Evolutionary conservation across 1,140 invertebrate species (phyloP).

Genomic region (Platyscapa corneri): DNA sequence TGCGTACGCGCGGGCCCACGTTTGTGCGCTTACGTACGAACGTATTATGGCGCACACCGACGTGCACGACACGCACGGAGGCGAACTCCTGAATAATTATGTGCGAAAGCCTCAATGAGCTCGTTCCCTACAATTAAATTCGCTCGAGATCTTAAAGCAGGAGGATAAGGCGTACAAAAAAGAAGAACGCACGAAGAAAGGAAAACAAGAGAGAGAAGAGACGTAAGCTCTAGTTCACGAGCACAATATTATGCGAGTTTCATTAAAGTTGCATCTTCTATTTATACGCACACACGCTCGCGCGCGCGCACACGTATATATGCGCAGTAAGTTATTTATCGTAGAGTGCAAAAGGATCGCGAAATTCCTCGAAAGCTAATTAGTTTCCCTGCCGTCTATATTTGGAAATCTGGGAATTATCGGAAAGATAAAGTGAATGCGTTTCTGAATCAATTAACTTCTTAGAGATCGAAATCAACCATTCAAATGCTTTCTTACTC

Average conservation of each 20-base stretch:
- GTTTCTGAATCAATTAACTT: slow-evolving; percentile 34
- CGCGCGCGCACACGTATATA: too few relatives aligned
- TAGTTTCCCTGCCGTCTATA: neutral
- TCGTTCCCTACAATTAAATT: slow-evolving; percentile 42
- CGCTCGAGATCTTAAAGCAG: neutral
- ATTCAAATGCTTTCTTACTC: neutral
- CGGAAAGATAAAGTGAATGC: slow-evolving; percentile 9
- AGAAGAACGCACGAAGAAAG: neutral
- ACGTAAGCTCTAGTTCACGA: neutral
- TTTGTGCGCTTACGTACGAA: neutral
- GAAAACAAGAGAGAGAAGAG: neutral
- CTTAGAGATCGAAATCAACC: slow-evolving; percentile 15
- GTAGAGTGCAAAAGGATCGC: neutral
- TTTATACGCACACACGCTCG: neutral
- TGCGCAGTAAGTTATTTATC: neutral
- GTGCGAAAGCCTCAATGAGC: slow-evolving; percentile 37
- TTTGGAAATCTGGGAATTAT: slow-evolving; percentile 34
- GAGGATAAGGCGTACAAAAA: neutral
- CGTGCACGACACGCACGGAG: neutral
- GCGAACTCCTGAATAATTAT: slow-evolving; percentile 39
- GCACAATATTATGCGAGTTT: neutral
- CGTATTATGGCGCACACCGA: too few relatives aligned
- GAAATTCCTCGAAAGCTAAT: slow-evolving; percentile 20
- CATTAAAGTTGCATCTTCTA: slow-evolving; percentile 20
- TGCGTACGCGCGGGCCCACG: slow-evolving; percentile 50